Percentiles rank a stretch among this genome's conserved stretches.
Conservation (phyloP, 2,888 invertebrate species). For the Agrilus cyanescens region DNA sequence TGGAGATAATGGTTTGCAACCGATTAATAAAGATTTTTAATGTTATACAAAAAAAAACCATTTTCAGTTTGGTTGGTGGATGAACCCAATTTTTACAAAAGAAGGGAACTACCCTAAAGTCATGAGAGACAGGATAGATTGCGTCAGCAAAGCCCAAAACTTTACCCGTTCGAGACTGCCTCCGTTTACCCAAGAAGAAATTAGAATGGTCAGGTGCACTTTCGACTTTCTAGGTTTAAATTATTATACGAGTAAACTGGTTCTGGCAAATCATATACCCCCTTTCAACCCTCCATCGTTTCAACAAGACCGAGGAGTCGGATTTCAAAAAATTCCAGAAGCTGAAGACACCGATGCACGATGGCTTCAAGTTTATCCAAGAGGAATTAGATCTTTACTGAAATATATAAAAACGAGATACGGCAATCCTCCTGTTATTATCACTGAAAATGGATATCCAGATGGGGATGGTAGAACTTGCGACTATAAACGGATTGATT, state of each 20-base stretch:
- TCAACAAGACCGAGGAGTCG: constrained; percentile 35
- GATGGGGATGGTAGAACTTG: constrained; percentile 33
- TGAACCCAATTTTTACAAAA: constrained; percentile 37
- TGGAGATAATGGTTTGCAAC: constrained; percentile 42
- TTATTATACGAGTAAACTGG: constrained; percentile 44
- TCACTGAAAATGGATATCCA: constrained; percentile 50
- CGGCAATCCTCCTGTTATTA: constrained; percentile 41
- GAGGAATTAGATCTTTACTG: constrained; percentile 47
- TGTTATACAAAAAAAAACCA: neutral
- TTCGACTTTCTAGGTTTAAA: constrained; percentile 57
- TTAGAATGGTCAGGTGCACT: constrained; percentile 36
- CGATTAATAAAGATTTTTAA: too few species aligned
- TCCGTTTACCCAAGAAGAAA: constrained; percentile 33
- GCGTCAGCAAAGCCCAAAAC: constrained; percentile 35
- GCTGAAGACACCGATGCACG: constrained; percentile 41
- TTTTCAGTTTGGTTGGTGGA: constrained; percentile 36
- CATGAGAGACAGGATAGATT: constrained; percentile 35
- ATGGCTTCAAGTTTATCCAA: constrained; percentile 46
- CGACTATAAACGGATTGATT: constrained; percentile 39
- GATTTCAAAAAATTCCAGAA: constrained; percentile 32
- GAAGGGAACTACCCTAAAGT: constrained; percentile 41
- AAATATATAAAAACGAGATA: constrained; percentile 34
- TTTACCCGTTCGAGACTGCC: constrained; percentile 36
- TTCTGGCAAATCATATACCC: constrained; percentile 25
- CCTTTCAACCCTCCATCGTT: constrained; percentile 34